These are phyloP conservation scores for Trissolcus brochymenae DNA, from an alignment of 2,888 invertebrate species.

Conservation along the genomic window DNA sequence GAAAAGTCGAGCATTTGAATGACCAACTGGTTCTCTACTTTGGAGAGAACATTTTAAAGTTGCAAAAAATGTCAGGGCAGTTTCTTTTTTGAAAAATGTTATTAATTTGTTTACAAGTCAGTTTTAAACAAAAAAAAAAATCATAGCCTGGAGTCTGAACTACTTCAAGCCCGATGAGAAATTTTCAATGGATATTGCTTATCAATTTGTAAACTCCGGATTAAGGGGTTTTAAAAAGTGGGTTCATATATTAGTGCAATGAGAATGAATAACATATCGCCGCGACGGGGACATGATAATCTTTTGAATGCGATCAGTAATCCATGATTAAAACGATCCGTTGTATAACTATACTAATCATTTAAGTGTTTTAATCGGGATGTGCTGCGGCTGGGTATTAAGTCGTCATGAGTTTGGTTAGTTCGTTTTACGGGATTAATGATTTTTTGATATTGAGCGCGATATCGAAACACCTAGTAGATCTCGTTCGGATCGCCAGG, in stretches of 20 bases:
- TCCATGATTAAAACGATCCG: constrained; percentile 3
- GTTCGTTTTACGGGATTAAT: constrained; percentile 34
- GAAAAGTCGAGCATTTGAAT: too few relatives aligned
- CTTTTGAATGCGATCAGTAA: neutral
- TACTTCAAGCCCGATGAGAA: too few relatives aligned
- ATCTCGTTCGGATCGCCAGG: constrained; percentile 43
- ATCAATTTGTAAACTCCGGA: neutral
- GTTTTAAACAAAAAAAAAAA: too few relatives aligned
- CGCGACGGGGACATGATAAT: neutral
- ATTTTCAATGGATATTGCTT: too few relatives aligned
- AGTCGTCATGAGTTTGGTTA: constrained; percentile 31
- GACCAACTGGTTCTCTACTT: too few relatives aligned
- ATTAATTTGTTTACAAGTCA: too few relatives aligned
- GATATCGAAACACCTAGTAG: constrained; percentile 37
- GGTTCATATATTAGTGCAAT: neutral
- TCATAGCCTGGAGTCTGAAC: too few relatives aligned
- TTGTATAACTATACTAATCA: constrained; percentile 8
- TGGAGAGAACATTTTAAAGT: too few relatives aligned
- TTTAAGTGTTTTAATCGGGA: constrained; percentile 27
- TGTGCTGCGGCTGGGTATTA: constrained; percentile 13
- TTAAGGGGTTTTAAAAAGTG: neutral
- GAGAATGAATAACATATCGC: neutral
- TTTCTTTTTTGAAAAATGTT: too few relatives aligned
- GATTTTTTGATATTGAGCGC: constrained; percentile 22
- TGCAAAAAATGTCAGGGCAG: too few relatives aligned